Evolutionary conservation across 2,888 invertebrate genomes (phyloP), one percentile per base, ranked within the genome.

Genomic region (Stegana nigrithorax): DNA sequence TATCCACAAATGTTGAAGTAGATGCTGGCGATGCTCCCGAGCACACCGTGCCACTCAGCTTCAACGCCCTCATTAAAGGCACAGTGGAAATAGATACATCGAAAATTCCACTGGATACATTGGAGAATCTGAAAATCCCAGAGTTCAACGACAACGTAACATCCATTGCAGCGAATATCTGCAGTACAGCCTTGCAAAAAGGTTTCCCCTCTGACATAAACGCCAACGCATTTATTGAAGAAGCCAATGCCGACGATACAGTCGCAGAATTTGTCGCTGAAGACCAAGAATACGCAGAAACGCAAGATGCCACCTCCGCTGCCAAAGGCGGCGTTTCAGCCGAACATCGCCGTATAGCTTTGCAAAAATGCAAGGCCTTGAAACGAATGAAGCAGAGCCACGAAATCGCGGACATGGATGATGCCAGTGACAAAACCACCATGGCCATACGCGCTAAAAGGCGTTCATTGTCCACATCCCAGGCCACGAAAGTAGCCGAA

Each of bases 101-200:
- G 0, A 76, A 74, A n/a, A 64, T 81, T 1, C 50, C 71, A 5
- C 44, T 61, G 0, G 64, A 64, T 1, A 58, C 72, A 3, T 19
- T 81, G 4, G 63, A 65, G 1, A 61, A 67, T 0, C 64, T 73
- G 0, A 59, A 67, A n/a, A 58, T 75, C 17, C 72, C 81, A 0
- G 68, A 69, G 8, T 81, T 72, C 6, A 83, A 81, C 55, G 81
- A 83, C 7, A 66, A 69, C n/a, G 69, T 82, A 0, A 80, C 80
- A 2, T 69, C 80, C 0, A 66, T 83, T 47, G 81, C 81, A 0
- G 81, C 82, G 3, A 80, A 71, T 50, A 70, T 82, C 2, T 83
- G 82, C 64, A 80, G 80, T 32, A 72, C 75, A 0, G 81, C 81
- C 0, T 45, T 83, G 4, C 69, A 77, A 27, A 67, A 65, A 17